Evolutionary conservation across 2,113 vertebrate species (phyloP), one percentile per base, ranked within the genome.

Genomic region (Thunnus thynnus): DNA sequence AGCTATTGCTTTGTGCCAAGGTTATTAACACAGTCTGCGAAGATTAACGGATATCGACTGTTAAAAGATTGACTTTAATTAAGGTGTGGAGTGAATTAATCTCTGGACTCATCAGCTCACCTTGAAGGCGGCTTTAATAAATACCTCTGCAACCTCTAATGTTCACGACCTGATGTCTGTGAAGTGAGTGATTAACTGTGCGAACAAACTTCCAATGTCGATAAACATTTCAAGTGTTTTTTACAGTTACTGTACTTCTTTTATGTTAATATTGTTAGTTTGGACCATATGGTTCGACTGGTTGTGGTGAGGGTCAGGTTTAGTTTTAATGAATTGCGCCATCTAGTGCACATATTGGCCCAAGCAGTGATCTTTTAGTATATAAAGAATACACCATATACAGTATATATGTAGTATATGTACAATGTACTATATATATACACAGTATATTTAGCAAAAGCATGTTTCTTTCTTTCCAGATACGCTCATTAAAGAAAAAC

Each of bases 51-150:
- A 22, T 41, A 67, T 60, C 41, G 27, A 48, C 72, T 0, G 25
- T 44, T 65, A 9, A 50, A 78, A 78, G 65, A 25, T 74, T 63
- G 30, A n/a, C 47, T 65, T 82, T 44, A 78, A 74, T 82, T 70
- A 78, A 50, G 30, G 41, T 44, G 50, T 51, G 12, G 30, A 78
- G 3, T 4, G 22, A 52, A 67, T 78, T 66, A 66, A 77, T 78
- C 47, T 61, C 48, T 63, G 8, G 10, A 69, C 55, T 10, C 56
- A 75, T 41, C 44, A 9, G 25, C 44, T 72, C 60, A 54, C 6
- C 61, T 51, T 58, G 55, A 73, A 52, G 16, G 46, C 7, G 58
- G 72, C 61, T 57, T 44, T 30, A 80, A 72, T 58, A 25, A 46
- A 66, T 73, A 41, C 9, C 36, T 41, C n/a, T 74, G 13, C 13